Base-by-base conservation (phyloP, 2,113 vertebrate genomes). In the Poecile atricapillus region DNA sequence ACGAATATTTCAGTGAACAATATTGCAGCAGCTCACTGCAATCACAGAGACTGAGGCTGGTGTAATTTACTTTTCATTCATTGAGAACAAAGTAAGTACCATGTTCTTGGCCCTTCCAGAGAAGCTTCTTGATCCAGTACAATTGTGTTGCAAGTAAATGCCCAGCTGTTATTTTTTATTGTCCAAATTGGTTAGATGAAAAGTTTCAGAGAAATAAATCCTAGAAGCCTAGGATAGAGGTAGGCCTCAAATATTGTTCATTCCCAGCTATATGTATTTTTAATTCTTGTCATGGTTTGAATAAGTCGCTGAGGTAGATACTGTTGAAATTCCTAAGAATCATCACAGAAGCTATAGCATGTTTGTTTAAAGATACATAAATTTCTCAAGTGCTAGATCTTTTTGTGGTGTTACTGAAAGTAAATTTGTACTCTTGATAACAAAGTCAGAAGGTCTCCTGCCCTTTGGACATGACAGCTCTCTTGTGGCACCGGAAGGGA, bases 281-380 rank as follows among this genome's bases (percentile, higher is more conserved):
- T 28, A 71, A 39, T 46, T 71, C 13, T 83, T 28, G 17, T 41
- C 19, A 5, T 63, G 27, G 10, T 86, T 76, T 73, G 33, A 31
- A 68, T 84, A 55, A 82, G 73, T 86, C n/a, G 77, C 35, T 65
- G 53, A 47, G 31, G 35, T 62, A 77, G 31, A 15, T n/a, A 37
- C 37, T 89, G 25, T 77, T 76, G 59, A 43, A 86, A 63, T 87
- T 71, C 49, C 75, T 78, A 68, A 68, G 33, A 24, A 63, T 92
- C 30, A 15, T 56, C 17, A 39, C 22, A 69, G 71, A 73, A 87
- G 35, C 44, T 74, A 1, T 46, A 64, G 88, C 2, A 2, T 74
- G 20, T 49, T 63, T 7, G 0, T 65, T 94, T 67, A 85, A 81
- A 83, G 59, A 49, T 35, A 50, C 0, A 44, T 78, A 58, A 7